Conservation (phyloP, 2,888 invertebrate species). For the Perizoma flavofasciatum region DNA sequence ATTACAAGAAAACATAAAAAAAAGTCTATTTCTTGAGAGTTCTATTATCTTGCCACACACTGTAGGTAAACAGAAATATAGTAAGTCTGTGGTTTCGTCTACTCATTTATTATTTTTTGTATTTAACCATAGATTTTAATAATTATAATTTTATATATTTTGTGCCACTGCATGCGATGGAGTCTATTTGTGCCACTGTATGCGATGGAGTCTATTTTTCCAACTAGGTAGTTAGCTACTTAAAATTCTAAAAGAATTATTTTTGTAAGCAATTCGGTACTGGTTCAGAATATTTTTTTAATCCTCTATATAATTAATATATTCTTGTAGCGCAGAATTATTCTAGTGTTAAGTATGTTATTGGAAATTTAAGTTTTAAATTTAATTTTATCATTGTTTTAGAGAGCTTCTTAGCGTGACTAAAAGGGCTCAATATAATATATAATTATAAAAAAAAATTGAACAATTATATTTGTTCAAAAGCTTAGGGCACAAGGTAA, state of each 20-base stretch:
- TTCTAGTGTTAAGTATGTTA: slow-evolving; percentile 43
- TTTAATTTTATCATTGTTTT: slow-evolving; percentile 42
- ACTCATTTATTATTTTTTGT: slow-evolving; percentile 62
- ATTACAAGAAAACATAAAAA: too few species aligned
- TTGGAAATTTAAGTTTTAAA: slow-evolving; percentile 41
- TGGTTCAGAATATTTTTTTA: slow-evolving; percentile 28
- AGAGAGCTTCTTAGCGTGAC: slow-evolving; percentile 37
- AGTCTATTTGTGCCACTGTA: slow-evolving; percentile 32
- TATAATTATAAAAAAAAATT: slow-evolving; percentile 23
- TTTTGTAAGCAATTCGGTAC: slow-evolving; percentile 17
- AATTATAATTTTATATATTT: slow-evolving; percentile 33
- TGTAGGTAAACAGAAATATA: too few species aligned
- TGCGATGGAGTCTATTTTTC: slow-evolving; percentile 22
- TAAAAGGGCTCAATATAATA: slow-evolving; percentile 41
- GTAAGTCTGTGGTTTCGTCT: slow-evolving; percentile 41
- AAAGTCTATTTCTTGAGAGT: too few species aligned
- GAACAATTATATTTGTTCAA: slow-evolving; percentile 36
- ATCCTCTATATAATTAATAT: slow-evolving; percentile 41
- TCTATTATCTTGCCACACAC: too few species aligned
- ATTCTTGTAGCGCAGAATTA: slow-evolving; percentile 49
- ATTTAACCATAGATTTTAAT: slow-evolving; percentile 46
- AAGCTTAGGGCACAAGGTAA: slow-evolving; percentile 53
- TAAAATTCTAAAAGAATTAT: slow-evolving; percentile 10
- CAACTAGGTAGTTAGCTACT: slow-evolving; percentile 5
- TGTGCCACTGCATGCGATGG: slow-evolving; percentile 29